Conservation (phyloP, 2,113 vertebrate species). For the Ceyx cyanopectus region DNA sequence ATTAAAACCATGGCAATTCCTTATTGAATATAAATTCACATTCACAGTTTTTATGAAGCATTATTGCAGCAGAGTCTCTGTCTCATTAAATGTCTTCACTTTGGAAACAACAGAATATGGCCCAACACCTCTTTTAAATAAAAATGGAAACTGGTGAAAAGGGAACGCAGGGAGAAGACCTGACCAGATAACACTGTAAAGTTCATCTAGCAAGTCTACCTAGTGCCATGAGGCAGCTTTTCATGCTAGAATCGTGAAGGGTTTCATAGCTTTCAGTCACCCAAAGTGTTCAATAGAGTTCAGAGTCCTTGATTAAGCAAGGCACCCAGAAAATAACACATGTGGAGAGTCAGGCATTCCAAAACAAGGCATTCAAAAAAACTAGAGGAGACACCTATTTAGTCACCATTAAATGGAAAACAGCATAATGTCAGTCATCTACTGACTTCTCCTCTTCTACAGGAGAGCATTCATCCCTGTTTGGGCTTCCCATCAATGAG, state of each 20-base stretch:
- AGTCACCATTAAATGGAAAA: neutral
- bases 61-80: neutral
- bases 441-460: neutral
- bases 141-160: neutral
- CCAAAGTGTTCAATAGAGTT: neutral
- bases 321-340: neutral
- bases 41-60: neutral
- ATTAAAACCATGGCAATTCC: neutral
- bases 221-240: neutral
- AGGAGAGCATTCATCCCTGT: neutral
- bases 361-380: neutral
- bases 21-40: neutral
- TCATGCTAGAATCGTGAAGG: neutral
- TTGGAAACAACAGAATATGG: neutral
- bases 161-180: neutral
- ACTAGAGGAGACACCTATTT: neutral
- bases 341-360: neutral
- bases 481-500: neutral
- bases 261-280: neutral
- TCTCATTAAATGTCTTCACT: neutral
- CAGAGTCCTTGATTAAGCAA: neutral
- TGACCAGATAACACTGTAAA: neutral
- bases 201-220: neutral
- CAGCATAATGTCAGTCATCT: neutral
- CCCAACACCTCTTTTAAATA: neutral